Base-by-base conservation (phyloP, 1,140 invertebrate species). In the Drosophila repleta region DNA sequence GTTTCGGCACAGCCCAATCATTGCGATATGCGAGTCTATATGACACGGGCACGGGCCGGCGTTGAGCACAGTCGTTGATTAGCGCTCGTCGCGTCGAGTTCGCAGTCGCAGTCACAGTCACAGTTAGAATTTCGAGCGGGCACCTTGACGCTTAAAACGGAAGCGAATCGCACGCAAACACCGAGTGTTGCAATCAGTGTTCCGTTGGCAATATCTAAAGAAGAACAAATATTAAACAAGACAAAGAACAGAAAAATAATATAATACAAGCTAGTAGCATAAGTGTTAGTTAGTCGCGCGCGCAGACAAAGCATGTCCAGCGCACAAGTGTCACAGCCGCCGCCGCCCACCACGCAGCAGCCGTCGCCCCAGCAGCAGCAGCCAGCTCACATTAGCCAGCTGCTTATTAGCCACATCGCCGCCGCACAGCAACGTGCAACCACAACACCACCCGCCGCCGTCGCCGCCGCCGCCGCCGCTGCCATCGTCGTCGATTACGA, bases 271-370 rank as follows among this genome's bases (percentile, higher is more conserved):
- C 37, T 24, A 18, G 15, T 5, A 18, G 32, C 11, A 32, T 46
- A 57, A 56, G 21, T 58, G 66, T 35, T 35, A 52, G 48, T 39
- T 45, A 43, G 35, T 57, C 18, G 58, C 46, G 46, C 35, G 53
- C 58, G 24, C 18, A 67, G 41, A 64, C 46, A 81, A 87, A 90
- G 90, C 79, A 91, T 91, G 90, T 91, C 90, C 71, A 91, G 90
- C 82, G 90, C 64, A 60, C 90, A 91, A 85, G 90, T 91, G 67
- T 90, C 89, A 39, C 90, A 90, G 66, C 90, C 83, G 66, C 85
- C 90, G 53, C 77, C 74, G 56, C 67, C 85, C 15, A 77, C 78
- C 49, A 67, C 76, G 74, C 79, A 78, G 56, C 76, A 76, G 58
- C 43, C 37, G 53, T 62, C 61, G 71, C 77, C 37, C 46, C 83